These are phyloP conservation scores for Holocentrus rufus DNA, from an alignment of 2,797 vertebrate species.

Conservation along the genomic window DNA sequence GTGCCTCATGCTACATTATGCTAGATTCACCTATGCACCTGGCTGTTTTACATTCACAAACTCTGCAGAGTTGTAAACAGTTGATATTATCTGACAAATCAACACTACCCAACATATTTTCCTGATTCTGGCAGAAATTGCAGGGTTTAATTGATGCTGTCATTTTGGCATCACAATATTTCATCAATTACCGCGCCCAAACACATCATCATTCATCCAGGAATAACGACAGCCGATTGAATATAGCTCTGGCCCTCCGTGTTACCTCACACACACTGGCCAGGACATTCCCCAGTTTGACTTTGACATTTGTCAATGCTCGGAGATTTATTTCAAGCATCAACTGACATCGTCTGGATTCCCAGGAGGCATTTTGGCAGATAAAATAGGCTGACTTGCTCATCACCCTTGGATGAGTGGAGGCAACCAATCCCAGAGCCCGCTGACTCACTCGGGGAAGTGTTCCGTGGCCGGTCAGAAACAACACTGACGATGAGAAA, in stretches of 20 bases:
- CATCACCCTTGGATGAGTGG: conserved; percentile 68
- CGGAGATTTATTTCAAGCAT: conserved; percentile 69
- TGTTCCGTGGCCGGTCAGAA: conserved; percentile 50
- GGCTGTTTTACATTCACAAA: conserved; percentile 14
- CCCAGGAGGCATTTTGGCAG: conserved; percentile 65
- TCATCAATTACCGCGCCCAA: conserved; percentile 21
- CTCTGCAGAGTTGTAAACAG: conserved; percentile 4
- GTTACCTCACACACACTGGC: conserved; percentile 24
- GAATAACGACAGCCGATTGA: conserved; percentile 1
- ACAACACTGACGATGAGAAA: conserved; percentile 63
- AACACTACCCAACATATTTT: conserved; percentile 1
- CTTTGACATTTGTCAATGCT: conserved; percentile 62
- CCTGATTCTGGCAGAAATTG: conserved; percentile 4
- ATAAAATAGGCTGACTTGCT: conserved; percentile 68
- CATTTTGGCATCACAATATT: conserved; percentile 22
- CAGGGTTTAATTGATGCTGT: conserved; percentile 14
- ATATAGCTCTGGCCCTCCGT: conserved; percentile 22
- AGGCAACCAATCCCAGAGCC: conserved; percentile 59
- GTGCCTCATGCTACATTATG: conserved; percentile 25
- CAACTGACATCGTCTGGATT: conserved; percentile 65
- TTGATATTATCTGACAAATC: background rate
- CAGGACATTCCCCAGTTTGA: conserved; percentile 39
- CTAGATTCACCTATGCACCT: background rate
- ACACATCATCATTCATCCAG: conserved; percentile 40
- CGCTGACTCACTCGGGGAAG: conserved; percentile 64